Evolutionary conservation across 2,797 vertebrate genomes (phyloP), one percentile per base, ranked within the genome.

Genomic region (Microctenopoma lineatum): DNA sequence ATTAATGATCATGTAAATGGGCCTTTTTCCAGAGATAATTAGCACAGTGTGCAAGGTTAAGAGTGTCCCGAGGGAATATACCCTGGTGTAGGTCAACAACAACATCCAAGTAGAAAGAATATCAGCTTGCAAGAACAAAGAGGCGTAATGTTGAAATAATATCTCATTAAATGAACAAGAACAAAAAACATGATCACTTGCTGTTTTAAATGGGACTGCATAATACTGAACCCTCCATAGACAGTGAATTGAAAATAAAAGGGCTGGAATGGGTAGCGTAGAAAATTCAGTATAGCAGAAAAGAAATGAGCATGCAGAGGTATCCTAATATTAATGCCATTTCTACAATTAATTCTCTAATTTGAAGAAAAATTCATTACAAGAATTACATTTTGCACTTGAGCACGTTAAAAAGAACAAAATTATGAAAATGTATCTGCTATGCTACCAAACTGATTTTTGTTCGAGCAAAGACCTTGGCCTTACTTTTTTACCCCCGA

Each of bases 11-110:
- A 87, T 81, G 84, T 78, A 85, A 90, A 90, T 84, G 80, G 89
- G 77, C 82, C 81, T 86, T 84, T 85, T 92, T 92, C 87, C 89
- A 93, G 83, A 90, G 84, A 90, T 92, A 93, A 93, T 93, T 93
- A 94, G 88, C 85, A 59, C 79, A 82, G 85, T 76, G 83, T 89
- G 84, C 84, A 86, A 93, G 88, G 92, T 91, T 89, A 94, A 93
- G 51, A 85, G 48, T 61, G 74, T 74, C 75, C 39, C 48, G 32
- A 84, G 79, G 92, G 84, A 73, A 86, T 25, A 77, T 57, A 84
- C 66, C 36, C 66, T 57, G 54, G 75, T 83, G 73, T 69, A 82
- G 87, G 86, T 91, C 87, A 87, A 88, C 70, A 90, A 89, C 59
- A 79, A 21, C 91, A 44, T 79, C 74, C 46, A 16, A 84, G 54